Percentiles rank a stretch among this genome's conserved stretches.
Conservation (phyloP, 2,113 vertebrate species). For the Maccullochella peelii region DNA sequence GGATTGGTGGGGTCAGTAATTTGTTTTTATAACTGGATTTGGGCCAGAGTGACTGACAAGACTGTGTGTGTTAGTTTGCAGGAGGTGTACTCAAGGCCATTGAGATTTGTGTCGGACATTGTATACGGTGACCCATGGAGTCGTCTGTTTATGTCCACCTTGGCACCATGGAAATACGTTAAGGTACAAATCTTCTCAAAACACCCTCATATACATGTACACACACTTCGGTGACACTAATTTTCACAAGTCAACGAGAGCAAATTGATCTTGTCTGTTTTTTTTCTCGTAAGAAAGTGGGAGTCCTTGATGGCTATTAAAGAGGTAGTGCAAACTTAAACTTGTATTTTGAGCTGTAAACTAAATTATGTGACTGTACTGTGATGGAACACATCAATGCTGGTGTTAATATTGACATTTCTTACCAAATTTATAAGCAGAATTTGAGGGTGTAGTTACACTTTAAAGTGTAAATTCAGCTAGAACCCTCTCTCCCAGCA, state of each 20-base stretch:
- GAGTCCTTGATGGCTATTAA: not conserved
- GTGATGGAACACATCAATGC: no score
- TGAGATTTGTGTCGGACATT: slow-evolving; percentile 89
- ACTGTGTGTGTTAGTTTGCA: slow-evolving; percentile 86
- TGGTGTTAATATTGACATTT: no score
- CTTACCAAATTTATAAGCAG: no score
- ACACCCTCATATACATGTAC: not conserved
- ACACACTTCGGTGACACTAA: not conserved
- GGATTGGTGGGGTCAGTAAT: not conserved
- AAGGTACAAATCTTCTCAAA: slow-evolving; percentile 83
- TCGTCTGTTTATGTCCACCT: slow-evolving; percentile 86
- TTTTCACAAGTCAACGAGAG: not conserved
- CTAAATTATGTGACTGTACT: no score
- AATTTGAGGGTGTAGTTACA: no score
- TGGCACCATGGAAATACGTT: slow-evolving; percentile 88
- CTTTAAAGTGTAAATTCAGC: no score
- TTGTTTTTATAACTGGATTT: not conserved
- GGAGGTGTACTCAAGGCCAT: slow-evolving; percentile 91
- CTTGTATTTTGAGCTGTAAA: no score
- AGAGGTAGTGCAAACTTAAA: no score
- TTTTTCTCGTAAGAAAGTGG: not conserved
- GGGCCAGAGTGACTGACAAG: not conserved
- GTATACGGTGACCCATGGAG: slow-evolving; percentile 96
- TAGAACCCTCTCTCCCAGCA: no score
- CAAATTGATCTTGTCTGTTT: not conserved